Evolutionary conservation across 2,888 invertebrate species (phyloP), one percentile per base, ranked within the genome.

Genomic region (Linnaemya tessellans): DNA sequence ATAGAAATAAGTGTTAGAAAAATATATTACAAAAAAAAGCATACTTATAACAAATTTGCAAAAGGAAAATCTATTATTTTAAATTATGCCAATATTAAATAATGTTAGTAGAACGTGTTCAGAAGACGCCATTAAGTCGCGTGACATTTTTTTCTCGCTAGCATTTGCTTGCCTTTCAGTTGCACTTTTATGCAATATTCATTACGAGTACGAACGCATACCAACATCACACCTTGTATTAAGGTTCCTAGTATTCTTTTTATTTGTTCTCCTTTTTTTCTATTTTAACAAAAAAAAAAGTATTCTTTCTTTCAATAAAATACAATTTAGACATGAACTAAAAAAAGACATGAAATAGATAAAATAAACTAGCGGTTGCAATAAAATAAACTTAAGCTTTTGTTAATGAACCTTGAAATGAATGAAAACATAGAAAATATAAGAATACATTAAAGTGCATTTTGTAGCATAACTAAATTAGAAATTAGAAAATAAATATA

Each of bases 361-460:
- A 70, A 79, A 30, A 35, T 2, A 60, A 25, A 25, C 22, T 5
- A 22, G 41, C 20, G 43, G 25, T 30, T 46, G 35, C 68, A 54
- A 62, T 74, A 22, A 84, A 75, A 68, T 60, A 54, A 67, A 79
- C 20, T 58, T 80, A 75, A 79, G 79, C 74, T 75, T 70, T 75
- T 80, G 79, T 82, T 85, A 82, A 85, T 85, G 85, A 82, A 85
- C 85, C 85, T 85, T 85, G 85, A 85, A 85, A 85, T 51, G 46
- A 70, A 85, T 68, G 85, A 85, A 85, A 80, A 85, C 85, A 82
- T 85, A 85, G 79, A 85, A 85, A 85, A 71, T 58, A 67, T 70
- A 75, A 62, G 85, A 85, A 85, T 22, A 71, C 85, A 80, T 75
- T 80, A 67, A 85, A 85, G 85, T 85, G 85, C 85, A 85, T 64